Evolutionary conservation across 2,888 invertebrate species (phyloP), one percentile per base, ranked within the genome.

Genomic region (Pollenia griseotomentosa): DNA sequence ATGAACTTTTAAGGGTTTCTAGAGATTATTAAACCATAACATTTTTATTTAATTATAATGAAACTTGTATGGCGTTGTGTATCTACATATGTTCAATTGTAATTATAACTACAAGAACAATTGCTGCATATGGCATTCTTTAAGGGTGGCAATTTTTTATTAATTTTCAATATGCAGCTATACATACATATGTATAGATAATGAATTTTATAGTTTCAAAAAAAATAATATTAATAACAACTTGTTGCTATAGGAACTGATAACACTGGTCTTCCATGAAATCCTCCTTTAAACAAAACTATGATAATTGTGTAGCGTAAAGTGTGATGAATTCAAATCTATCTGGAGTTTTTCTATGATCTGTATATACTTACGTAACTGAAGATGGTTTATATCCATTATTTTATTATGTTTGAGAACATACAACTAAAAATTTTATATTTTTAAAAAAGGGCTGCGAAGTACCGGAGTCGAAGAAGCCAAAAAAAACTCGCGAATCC

Each of bases 61-160:
- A 55, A 23, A 51, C 23, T 19, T 12, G 10, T 12, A 61, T 68
- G 42, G 44, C 11, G 44, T 63, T 59, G 12, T 73, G 11, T 73
- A 66, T 5, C 19, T 65, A 55, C 48, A 75, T 59, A 42, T 74
- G 57, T 48, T 66, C 40, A 12, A 40, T 33, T n/a, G 10, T 57
- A 48, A 57, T 59, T 74, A 55, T 79, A 68, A 42, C 42, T 51
- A 40, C 2, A 42, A 14, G n/a, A 57, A 73, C 42, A 70, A 74
- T 74, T 46, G 40, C 19, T 40, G 74, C 85, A 85, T 82, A 66
- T 82, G 77, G 44, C 7, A 10, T 23, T 51, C 9, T 4, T 9
- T 81, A 77, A 66, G 85, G 85, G 81, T 73, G 70, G 51, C 51
- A 57, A 16, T 53, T 7, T 19, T n/a, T 46, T 63, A 12, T 48